Conservation (phyloP, 2,113 vertebrate genomes). For the Glaucomys volans region DNA sequence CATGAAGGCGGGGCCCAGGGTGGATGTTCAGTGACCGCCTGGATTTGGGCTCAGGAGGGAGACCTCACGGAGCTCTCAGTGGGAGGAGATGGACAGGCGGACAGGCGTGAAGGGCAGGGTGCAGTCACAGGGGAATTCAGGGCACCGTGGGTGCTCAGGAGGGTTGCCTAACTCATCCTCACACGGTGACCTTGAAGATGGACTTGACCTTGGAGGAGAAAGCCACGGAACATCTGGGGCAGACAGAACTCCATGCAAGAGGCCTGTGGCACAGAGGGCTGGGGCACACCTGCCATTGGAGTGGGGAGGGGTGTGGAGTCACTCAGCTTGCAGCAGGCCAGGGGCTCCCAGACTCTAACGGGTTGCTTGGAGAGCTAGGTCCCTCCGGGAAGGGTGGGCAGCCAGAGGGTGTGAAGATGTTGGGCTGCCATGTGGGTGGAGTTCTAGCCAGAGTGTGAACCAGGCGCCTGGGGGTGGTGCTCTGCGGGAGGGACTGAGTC, state of each 20-base stretch:
- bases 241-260: no score
- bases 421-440: background rate
- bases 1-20: background rate
- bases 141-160: background rate
- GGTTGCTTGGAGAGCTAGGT: background rate
- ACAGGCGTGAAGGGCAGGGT: background rate
- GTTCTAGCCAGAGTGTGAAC: background rate
- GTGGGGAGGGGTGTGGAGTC: background rate
- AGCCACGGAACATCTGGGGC: background rate
- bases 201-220: background rate
- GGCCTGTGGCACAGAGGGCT: background rate
- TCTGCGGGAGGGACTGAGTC: background rate
- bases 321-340: rapidly evolving
- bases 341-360: background rate
- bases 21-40: no score
- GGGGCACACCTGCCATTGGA: background rate
- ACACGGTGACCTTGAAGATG: no score
- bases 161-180: background rate
- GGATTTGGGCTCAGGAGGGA: background rate
- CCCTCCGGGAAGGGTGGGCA: background rate
- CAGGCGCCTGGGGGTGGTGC: background rate
- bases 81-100: background rate
- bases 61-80: background rate
- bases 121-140: no score
- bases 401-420: background rate